phyloP scores from a whole-genome alignment of 2,888 invertebrate species.

The Lacanobia wlatinum region DNA sequence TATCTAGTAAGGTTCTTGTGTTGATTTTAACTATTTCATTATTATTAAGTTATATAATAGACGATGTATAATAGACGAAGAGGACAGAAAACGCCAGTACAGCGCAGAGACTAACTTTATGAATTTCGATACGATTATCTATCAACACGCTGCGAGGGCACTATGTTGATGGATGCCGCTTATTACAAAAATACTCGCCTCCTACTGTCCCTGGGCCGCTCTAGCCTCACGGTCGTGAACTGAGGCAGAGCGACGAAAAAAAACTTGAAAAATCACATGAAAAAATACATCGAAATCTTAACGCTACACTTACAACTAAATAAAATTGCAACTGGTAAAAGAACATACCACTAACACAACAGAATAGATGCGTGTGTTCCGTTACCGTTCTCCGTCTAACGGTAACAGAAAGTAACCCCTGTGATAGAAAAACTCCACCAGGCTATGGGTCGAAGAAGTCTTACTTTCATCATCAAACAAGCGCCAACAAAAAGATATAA shows the following conservation, averaged over 20 bases:
- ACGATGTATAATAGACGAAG: conserved; percentile 14
- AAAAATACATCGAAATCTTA: conserved; percentile 42
- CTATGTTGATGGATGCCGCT: conserved; percentile 10
- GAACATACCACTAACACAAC: conserved; percentile 24
- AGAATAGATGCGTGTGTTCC: background rate
- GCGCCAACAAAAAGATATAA: conserved; percentile 7
- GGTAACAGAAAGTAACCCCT: background rate
- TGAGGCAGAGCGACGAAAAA: conserved; percentile 36
- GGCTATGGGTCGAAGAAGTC: conserved; percentile 12
- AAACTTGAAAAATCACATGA: conserved; percentile 21
- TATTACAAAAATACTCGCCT: conserved; percentile 21
- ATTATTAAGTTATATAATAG: conserved; percentile 15
- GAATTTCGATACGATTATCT: conserved; percentile 6
- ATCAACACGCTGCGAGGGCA: conserved; percentile 14
- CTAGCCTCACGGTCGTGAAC: conserved; percentile 25
- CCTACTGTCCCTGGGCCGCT: conserved; percentile 31
- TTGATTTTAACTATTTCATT: conserved; percentile 24
- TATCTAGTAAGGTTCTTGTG: conserved; percentile 17
- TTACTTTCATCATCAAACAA: conserved; percentile 14
- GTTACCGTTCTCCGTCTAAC: background rate
- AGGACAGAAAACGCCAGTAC: conserved; percentile 35
- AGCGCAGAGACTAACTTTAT: conserved; percentile 14
- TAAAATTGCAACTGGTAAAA: conserved; percentile 27
- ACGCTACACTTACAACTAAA: conserved; percentile 34
- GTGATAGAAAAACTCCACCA: conserved; percentile 13